These are phyloP conservation scores for Melanotaenia maccullochi DNA, from an alignment of 2,797 vertebrate species.

Conservation along the genomic window DNA sequence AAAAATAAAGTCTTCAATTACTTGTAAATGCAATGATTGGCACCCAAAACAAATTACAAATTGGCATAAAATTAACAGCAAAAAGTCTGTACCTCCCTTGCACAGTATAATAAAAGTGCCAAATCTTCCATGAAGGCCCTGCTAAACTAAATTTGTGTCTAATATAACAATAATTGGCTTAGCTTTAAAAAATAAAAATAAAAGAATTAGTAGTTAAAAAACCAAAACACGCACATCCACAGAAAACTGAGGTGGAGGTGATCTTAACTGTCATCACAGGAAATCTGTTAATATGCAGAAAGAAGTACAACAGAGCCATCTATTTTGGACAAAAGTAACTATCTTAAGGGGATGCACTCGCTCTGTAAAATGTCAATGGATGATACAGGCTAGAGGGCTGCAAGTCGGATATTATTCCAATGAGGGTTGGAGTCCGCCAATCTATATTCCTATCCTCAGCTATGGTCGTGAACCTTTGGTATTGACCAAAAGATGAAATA, in stretches of 20 bases:
- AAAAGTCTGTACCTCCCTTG: neutral
- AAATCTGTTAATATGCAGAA: neutral
- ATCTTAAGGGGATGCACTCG: too few species aligned
- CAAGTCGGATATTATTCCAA: too few species aligned
- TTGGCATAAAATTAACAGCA: neutral
- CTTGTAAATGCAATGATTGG: neutral
- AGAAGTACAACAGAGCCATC: neutral
- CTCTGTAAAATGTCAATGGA: too few species aligned
- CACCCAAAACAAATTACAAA: neutral
- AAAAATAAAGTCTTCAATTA: neutral
- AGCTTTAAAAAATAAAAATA: neutral
- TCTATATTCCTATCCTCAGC: too few species aligned
- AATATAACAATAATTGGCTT: neutral
- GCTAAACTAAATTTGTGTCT: neutral
- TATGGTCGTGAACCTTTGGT: too few species aligned
- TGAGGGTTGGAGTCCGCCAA: too few species aligned
- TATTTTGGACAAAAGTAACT: too few species aligned
- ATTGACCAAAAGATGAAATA: too few species aligned
- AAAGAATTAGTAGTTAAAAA: neutral
- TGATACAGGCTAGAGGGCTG: too few species aligned
- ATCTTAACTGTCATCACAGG: neutral
- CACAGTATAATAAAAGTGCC: neutral
- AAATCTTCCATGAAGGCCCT: neutral
- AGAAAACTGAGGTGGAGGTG: neutral
- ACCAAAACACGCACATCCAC: neutral